Conservation (phyloP, 2,113 vertebrate genomes). For the Pimephales promelas region DNA sequence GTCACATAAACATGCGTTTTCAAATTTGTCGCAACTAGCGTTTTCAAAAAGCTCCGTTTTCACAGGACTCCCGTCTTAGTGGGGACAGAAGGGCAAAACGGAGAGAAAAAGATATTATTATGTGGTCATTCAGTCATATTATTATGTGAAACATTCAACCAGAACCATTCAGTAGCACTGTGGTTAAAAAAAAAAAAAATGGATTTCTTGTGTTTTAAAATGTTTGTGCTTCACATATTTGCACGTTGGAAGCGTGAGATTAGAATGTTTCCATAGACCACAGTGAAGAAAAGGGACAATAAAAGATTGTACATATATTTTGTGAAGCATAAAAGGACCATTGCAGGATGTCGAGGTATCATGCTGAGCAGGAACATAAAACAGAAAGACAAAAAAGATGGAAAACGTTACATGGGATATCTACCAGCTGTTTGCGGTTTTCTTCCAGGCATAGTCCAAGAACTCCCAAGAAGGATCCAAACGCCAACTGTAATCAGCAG, state of each 20-base stretch:
- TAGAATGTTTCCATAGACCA: not conserved
- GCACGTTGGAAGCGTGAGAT: not conserved
- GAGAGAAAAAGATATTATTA: not conserved
- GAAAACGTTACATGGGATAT: slow-evolving; percentile 13
- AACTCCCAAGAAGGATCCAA: slow-evolving; percentile 76
- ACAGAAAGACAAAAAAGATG: slow-evolving; percentile 11
- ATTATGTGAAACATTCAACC: not conserved
- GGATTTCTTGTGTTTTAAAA: not conserved
- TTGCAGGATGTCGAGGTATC: not conserved
- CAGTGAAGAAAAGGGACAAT: not conserved
- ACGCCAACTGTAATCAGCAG: slow-evolving; percentile 67
- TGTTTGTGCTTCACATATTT: not conserved
- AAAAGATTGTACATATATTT: not conserved
- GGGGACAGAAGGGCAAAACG: no score
- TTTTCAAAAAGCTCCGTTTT: no score
- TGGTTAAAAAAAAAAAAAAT: not conserved
- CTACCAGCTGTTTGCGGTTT: slow-evolving; percentile 77
- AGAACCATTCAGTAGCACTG: not conserved
- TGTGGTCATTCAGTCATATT: not conserved
- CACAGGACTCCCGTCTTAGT: no score
- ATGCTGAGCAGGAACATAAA: slow-evolving; percentile 17
- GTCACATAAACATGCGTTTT: no score
- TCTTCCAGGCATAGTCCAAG: slow-evolving; percentile 74
- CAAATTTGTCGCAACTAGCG: no score
- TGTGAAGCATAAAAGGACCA: slow-evolving; percentile 19